These are phyloP conservation scores for Pheosia tremula DNA, from an alignment of 2,888 invertebrate genomes.

Conservation along the genomic window DNA sequence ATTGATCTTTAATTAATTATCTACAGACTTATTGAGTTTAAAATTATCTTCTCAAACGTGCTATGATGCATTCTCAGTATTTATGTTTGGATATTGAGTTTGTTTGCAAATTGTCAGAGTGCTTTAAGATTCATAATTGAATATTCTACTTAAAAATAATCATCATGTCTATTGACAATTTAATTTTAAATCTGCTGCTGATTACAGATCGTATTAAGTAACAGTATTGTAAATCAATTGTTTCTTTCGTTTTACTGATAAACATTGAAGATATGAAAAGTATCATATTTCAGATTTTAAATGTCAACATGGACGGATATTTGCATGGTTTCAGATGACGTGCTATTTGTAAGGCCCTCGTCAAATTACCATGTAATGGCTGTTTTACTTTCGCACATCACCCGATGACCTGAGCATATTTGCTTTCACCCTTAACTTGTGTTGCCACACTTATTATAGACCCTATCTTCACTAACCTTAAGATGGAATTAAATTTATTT, in stretches of 20 bases:
- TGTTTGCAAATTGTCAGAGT: too few species aligned
- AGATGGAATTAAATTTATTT: too few species aligned
- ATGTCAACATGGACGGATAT: conserved; percentile 33
- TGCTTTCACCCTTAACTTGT: conserved; percentile 43
- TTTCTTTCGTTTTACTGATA: conserved; percentile 25
- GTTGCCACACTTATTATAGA: conserved; percentile 23
- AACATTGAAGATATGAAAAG: conserved; percentile 32
- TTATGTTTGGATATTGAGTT: too few species aligned
- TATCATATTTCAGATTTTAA: conserved; percentile 33
- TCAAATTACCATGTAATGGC: conserved; percentile 30
- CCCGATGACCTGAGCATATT: conserved; percentile 49
- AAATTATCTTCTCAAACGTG: too few species aligned
- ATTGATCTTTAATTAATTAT: too few species aligned
- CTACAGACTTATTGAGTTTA: too few species aligned
- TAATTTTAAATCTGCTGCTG: neutral
- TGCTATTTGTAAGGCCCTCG: conserved; percentile 50
- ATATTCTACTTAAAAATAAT: neutral
- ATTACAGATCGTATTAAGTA: neutral
- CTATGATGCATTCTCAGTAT: too few species aligned
- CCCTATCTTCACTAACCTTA: conserved; percentile 17
- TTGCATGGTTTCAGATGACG: conserved; percentile 50
- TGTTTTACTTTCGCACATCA: conserved; percentile 53
- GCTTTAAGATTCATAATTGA: neutral
- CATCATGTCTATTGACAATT: neutral
- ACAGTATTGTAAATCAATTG: neutral